phyloP scores from a whole-genome alignment of 2,797 vertebrate genomes.

The Agapornis canus region DNA sequence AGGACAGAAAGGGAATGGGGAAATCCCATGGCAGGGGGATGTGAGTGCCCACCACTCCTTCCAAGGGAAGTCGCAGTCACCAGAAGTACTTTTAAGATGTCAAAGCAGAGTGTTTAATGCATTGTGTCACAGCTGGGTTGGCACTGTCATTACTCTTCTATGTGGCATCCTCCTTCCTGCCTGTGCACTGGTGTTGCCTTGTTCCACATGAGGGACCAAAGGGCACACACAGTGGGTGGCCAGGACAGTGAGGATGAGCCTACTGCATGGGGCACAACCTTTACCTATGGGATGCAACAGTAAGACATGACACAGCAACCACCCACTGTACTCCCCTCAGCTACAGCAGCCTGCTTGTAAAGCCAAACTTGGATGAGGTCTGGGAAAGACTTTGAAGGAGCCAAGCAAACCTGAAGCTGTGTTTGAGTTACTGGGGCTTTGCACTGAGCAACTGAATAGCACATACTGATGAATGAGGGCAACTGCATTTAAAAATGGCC shows the following conservation, averaged over 20 bases:
- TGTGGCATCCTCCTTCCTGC: background rate
- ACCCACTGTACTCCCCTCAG: fast-evolving
- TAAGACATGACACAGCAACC: fast-evolving
- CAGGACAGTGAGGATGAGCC: background rate
- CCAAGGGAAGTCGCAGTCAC: background rate
- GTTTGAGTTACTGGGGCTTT: background rate
- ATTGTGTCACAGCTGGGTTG: constrained; percentile 12
- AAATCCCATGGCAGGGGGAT: background rate
- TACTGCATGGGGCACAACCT: fast-evolving
- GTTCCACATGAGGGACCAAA: fast-evolving
- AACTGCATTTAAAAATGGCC: background rate
- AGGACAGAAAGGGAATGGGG: background rate
- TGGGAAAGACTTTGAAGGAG: background rate
- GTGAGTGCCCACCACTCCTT: fast-evolving
- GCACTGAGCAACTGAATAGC: background rate
- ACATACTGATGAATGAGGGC: fast-evolving
- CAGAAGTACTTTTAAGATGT: background rate
- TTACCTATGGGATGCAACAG: fast-evolving
- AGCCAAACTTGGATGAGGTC: background rate
- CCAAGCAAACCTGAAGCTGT: background rate
- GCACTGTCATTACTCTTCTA: background rate
- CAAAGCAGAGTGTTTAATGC: background rate
- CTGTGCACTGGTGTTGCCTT: fast-evolving
- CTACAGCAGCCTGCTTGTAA: background rate
- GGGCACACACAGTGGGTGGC: background rate